These are phyloP conservation scores for Styela plicata DNA, from an alignment of 23 tunicate species.

Conservation along the genomic window DNA sequence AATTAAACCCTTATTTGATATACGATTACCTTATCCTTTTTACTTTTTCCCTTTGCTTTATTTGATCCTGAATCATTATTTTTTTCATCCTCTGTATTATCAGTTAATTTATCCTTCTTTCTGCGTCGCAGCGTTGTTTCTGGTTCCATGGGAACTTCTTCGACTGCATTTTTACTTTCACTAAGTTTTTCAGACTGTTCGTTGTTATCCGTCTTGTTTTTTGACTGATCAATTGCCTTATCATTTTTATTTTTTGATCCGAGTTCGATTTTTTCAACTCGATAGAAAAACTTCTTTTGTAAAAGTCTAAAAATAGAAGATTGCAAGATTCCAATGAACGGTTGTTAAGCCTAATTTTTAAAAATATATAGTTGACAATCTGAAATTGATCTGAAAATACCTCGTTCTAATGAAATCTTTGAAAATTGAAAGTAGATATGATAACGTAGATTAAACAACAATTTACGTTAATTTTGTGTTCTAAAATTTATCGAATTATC, in stretches of 20 bases:
- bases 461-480: no score
- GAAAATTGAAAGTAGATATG: no score
- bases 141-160: not conserved
- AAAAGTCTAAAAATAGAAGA: not conserved
- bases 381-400: no score
- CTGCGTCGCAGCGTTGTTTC: not conserved
- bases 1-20: no score
- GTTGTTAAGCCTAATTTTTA: no score
- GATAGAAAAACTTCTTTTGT: constrained; percentile 1
- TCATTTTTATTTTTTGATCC: constrained; percentile 4
- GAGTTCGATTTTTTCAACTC: constrained; percentile 20
- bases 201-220: not conserved
- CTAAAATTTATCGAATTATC: no score
- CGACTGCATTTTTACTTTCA: not conserved
- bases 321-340: no score
- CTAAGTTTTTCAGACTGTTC: constrained; percentile 2
- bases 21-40: constrained; percentile 16
- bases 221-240: not conserved
- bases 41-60: not conserved
- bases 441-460: no score
- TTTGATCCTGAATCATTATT: not conserved
- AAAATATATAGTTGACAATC: no score
- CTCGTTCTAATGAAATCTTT: no score
- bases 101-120: constrained; percentile 15
- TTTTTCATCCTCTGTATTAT: constrained; percentile 18